Conservation (phyloP, 92 coral and sea anemone genomes). For the Paramuricea clavata region DNA sequence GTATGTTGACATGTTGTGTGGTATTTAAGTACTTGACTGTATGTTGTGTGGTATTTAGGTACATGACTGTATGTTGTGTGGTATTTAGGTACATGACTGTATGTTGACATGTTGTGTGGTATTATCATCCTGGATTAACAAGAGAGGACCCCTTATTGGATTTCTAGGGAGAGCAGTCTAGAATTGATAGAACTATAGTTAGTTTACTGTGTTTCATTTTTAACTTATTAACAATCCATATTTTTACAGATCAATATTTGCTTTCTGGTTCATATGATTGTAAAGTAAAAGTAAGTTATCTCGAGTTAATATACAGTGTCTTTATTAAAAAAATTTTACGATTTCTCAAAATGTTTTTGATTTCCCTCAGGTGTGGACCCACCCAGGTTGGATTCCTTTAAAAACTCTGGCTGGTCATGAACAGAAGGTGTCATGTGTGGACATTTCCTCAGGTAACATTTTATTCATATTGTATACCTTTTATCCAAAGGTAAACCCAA, state of each 20-base stretch:
- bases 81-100: too few relatives aligned
- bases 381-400: constrained; percentile 99
- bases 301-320: too few relatives aligned
- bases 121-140: too few relatives aligned
- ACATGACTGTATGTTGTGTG: too few relatives aligned
- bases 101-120: too few relatives aligned
- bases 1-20: too few relatives aligned
- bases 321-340: neutral
- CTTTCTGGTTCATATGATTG: constrained; percentile 94
- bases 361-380: constrained; percentile 90
- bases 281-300: constrained; percentile 82
- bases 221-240: neutral
- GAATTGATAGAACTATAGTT: neutral
- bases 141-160: neutral
- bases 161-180: neutral
- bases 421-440: constrained; percentile 95
- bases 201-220: neutral
- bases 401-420: constrained; percentile 97
- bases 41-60: too few relatives aligned
- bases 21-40: too few relatives aligned
- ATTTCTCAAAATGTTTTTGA: neutral
- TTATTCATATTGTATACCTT: too few relatives aligned
- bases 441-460: constrained; percentile 89
- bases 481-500: neutral
- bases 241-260: constrained; percentile 79